A percentile compares a stretch with the other conserved stretches of the same genome.
These are phyloP conservation scores for Drosophila oshimai DNA, from an alignment of 1,140 invertebrate species.

Conservation along the genomic window DNA sequence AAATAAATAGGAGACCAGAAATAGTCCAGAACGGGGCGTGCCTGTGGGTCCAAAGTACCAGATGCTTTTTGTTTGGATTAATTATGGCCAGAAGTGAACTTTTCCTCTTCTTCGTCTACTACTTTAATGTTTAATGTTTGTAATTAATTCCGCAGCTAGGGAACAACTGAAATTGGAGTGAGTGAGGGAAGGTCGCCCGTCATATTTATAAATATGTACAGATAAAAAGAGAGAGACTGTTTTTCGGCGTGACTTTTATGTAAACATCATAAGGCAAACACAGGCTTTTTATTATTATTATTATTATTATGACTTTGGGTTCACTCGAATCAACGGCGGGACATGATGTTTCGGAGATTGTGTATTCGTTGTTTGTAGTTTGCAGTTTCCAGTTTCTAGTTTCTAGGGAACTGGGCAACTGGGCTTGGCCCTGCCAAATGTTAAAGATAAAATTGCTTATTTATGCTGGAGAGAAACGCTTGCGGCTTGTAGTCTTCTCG, in stretches of 20 bases:
- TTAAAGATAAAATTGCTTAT: constrained; percentile 28
- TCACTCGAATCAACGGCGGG: constrained; percentile 19
- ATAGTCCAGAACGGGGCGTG: constrained; percentile 24
- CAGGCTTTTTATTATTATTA: constrained; percentile 36
- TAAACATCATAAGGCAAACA: constrained; percentile 55
- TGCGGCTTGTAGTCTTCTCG: no score
- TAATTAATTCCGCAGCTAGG: constrained; percentile 51
- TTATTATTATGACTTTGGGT: constrained; percentile 25
- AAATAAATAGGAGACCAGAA: constrained; percentile 18
- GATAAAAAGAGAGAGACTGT: constrained; percentile 16
- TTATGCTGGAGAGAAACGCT: neutral
- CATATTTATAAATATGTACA: constrained; percentile 19
- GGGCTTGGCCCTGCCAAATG: constrained; percentile 16
- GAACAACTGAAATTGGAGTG: constrained; percentile 18
- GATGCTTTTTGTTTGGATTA: constrained; percentile 46
- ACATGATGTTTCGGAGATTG: constrained; percentile 19
- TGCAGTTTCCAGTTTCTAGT: no score
- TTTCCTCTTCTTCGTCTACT: constrained; percentile 1
- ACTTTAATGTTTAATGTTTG: constrained; percentile 65
- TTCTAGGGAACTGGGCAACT: constrained; percentile 34
- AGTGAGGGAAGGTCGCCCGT: constrained; percentile 22
- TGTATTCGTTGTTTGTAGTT: no score
- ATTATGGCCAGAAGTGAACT: constrained; percentile 48
- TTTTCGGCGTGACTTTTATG: constrained; percentile 54
- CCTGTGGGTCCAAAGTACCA: constrained; percentile 32